Base-by-base conservation (phyloP, 2,888 invertebrate species). In the Melanchra persicariae region DNA sequence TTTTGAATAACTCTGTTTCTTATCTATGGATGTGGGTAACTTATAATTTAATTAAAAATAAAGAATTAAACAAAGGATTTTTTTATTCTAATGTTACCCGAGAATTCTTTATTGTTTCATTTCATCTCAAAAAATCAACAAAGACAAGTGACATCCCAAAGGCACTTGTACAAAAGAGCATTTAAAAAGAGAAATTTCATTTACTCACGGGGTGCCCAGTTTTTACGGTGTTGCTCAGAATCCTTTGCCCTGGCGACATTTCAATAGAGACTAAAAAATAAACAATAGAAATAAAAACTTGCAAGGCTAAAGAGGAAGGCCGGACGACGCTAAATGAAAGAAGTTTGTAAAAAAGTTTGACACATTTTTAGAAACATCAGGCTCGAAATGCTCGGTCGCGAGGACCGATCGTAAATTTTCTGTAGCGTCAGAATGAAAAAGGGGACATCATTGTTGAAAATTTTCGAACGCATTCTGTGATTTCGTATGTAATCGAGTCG, bases 361-460 rank as follows among this genome's bases (percentile, higher is more conserved):
- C 96, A 96, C 95, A 95, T 96, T 96, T 96, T 96, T 95, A 95
- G 95, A 94, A 95, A 93, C 95, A 94, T 95, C 95, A 94, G 94
- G 93, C 95, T 92, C 93, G 94, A 93, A 94, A 91, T 93, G 94
- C 92, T 92, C 91, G 92, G 91, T 89, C 91, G 91, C 91, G 91
- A 91, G 93, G 90, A 85, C 89, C 89, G 94, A 91, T 93, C 93
- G 94, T 95, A 95, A 95, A 95, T 96, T 94, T 93, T 90, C 88
- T 90, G 91, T 91, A 94, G 95, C 94, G 95, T 95, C 95, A 94
- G 93, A 93, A 95, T 95, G 93, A 95, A 94, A 94, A 95, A 95
- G 93, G 91, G 93, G 90, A 94, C 93, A 94, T 94, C 93, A 94
- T 94, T 95, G 95, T 95, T 95, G 93, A 92, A 94, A 93, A 93